Conservation (phyloP, 2,113 vertebrate species). For the Mesembrinibis cayennensis region DNA sequence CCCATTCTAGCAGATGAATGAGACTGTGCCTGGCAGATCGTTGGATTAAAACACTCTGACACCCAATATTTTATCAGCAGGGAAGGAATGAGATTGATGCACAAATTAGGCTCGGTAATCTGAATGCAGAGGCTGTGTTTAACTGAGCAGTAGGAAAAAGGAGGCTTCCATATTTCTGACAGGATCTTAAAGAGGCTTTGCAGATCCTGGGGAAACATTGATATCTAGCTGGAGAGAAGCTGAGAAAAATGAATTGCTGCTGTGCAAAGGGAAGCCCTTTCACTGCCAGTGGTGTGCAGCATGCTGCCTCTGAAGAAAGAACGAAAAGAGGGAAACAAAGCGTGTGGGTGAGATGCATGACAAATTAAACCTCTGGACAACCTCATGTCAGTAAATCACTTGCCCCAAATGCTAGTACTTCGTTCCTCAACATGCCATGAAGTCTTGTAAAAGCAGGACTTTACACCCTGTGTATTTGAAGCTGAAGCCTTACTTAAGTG, state of each 20-base stretch:
- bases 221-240: neutral
- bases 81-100: constrained; percentile 35
- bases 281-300: neutral
- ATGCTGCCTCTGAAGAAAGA: neutral
- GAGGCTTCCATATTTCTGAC: neutral
- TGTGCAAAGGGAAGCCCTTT: neutral
- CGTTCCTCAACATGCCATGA: neutral
- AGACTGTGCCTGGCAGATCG: neutral
- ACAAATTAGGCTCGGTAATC: neutral
- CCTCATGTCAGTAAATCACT: constrained; percentile 27
- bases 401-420: neutral
- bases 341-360: neutral
- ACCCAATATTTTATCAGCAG: constrained; percentile 23
- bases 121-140: constrained; percentile 46
- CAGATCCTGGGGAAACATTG: constrained; percentile 11
- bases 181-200: constrained; percentile 30
- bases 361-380: constrained; percentile 43
- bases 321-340: neutral
- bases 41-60: constrained; percentile 32
- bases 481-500: neutral
- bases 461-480: neutral
- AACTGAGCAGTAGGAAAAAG: constrained; percentile 30
- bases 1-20: constrained; percentile 15
- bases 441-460: neutral
- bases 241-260: constrained; percentile 26